Base-by-base conservation (phyloP, 2,113 vertebrate genomes). In the Hydrolagus affinis region DNA sequence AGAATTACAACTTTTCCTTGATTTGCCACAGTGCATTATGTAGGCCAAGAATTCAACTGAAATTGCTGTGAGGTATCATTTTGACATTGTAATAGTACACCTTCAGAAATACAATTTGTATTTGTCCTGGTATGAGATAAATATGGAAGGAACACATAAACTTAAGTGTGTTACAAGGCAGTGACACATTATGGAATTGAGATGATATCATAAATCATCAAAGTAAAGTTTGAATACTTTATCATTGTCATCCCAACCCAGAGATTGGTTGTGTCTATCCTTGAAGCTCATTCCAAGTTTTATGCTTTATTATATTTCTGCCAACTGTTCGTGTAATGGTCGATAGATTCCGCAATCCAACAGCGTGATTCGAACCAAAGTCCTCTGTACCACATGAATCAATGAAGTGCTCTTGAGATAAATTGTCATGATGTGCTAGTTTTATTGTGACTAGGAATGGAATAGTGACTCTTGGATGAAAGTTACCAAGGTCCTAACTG, bases 171-270 rank as follows among this genome's bases (percentile, higher is more conserved):
- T 83, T 28, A 68, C 60, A 64, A 64, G 62, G 60, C 28, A 21
- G 60, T 66, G 25, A 14, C 78, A 66, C 23, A 32, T 83, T n/a
- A 77, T 83, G 25, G 10, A 17, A 15, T 83, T 83, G 25, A 83
- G 66, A 32, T 83, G 60, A 66, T 62, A 83, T 4, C n/a, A 66
- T 83, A 83, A 83, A 66, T 83, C 78, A 83, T 66, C 11, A 66
- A 30, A 66, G 62, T 83, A 62, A 83, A 28, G 25, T 17, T 66
- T 25, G 66, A 66, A 10, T 21, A 15, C 9, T 83, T 83, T 83
- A 83, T 83, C 60, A 64, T 30, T 83, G 60, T 64, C 60, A 83
- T 11, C 25, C 66, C 62, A 44, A 66, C 8, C 60, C 25, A 83
- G 66, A 66, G 11, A 17, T 44, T 44, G 17, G 11, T 83, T 25